These are phyloP conservation scores for Cygnus olor DNA, from an alignment of 2,797 vertebrate genomes.

Conservation along the genomic window DNA sequence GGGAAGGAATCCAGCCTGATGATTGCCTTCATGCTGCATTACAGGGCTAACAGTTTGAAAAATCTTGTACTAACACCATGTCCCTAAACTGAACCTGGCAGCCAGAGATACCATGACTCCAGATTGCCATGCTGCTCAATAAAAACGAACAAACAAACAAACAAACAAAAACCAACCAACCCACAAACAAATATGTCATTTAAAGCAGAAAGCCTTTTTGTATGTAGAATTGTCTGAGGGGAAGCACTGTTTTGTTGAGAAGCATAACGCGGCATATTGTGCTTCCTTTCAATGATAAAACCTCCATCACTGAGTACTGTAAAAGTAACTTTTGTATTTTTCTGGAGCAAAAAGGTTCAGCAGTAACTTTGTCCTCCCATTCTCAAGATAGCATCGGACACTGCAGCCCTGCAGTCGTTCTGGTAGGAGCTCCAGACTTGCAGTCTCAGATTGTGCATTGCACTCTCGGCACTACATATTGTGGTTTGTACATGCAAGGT, in stretches of 20 bases:
- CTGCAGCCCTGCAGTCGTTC: neutral
- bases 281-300: neutral
- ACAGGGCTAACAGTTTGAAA: neutral
- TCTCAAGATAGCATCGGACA: neutral
- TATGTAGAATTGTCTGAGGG: neutral
- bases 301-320: neutral
- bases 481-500: neutral
- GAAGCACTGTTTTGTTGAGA: neutral
- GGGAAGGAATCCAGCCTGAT: neutral
- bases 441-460: neutral
- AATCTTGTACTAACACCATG: neutral
- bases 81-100: neutral
- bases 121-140: neutral
- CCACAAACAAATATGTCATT: neutral
- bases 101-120: neutral
- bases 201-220: neutral
- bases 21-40: neutral
- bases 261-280: neutral
- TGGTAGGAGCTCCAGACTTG: neutral
- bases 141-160: neutral
- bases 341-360: neutral
- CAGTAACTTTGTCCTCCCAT: neutral
- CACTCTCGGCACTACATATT: neutral
- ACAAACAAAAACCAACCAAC: neutral
- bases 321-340: neutral